Evolutionary conservation across 2,113 vertebrate genomes (phyloP), one percentile per base, ranked within the genome.

Genomic region (Mirounga angustirostris): DNA sequence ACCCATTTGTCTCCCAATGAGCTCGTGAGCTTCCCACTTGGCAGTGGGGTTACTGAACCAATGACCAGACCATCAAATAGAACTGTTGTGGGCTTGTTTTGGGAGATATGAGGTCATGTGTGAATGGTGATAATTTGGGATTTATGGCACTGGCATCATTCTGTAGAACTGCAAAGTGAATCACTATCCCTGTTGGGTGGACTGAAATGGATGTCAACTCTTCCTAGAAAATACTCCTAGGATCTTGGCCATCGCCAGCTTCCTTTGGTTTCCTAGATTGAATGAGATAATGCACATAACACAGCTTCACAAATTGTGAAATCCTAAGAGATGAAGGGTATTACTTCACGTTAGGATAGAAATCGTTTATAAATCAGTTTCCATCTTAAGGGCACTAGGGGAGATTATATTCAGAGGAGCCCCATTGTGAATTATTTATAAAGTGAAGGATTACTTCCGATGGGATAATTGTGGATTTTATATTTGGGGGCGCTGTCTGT

Each of bases 341-440:
- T 90, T 95, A 58, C 81, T 89, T 87, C 56, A 16, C 7, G 14
- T 92, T 92, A 78, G 89, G 88, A 67, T 89, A 89, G 83, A 87
- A 73, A 96, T 91, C 21, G 8, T 83, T 96, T 91, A 52, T 83
- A 91, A 97, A 86, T 91, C 82, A 50, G 46, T 82, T 97, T 89
- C 96, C 54, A 86, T 83, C 81, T 84, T 63, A 87, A 79, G 76
- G 54, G 93, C 43, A 21, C 50, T 24, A 15, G 86, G n/a, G 46
- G 92, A 15, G 74, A 92, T 92, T 63, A 40, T 46, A 43, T 67
- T 89, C 82, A 28, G 73, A 13, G 0, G 71, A 59, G n/a, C 52
- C 54, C 65, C 59, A 36, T 46, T 83, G 80, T 95, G 94, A 94
- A 97, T 95, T 96, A 95, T 96, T 74, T 87, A 97, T 92, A 28